These are phyloP conservation scores for Aphelinus atriplicis DNA, from an alignment of 1,140 invertebrate genomes.

Conservation along the genomic window DNA sequence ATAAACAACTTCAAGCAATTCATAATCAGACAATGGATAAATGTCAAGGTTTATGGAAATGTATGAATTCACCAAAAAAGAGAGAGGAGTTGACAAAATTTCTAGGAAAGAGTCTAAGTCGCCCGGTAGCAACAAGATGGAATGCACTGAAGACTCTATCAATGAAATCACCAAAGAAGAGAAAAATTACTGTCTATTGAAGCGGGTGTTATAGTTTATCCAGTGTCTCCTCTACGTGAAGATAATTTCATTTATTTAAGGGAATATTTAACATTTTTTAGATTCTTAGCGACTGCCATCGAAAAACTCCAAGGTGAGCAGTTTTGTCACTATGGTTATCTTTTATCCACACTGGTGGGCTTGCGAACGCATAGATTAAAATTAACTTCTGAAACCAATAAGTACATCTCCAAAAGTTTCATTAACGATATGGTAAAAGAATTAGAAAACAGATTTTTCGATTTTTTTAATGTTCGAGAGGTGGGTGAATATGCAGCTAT, in stretches of 20 bases:
- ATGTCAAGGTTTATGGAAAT: too few relatives aligned
- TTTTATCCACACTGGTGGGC: slow-evolving; percentile 36
- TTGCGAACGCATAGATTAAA: slow-evolving; percentile 17
- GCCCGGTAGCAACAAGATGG: too few relatives aligned
- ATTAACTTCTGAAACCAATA: slow-evolving; percentile 3
- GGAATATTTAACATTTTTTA: slow-evolving; percentile 32
- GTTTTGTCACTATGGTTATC: slow-evolving; percentile 30
- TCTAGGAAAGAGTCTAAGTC: too few relatives aligned
- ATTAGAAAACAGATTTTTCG: slow-evolving; percentile 32
- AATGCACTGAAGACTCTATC: too few relatives aligned
- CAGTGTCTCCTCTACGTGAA: slow-evolving; percentile 15
- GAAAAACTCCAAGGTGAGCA: slow-evolving; percentile 40
- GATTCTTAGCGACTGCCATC: slow-evolving; percentile 29
- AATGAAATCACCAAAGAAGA: too few relatives aligned
- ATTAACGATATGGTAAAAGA: neutral
- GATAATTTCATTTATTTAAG: slow-evolving; percentile 33
- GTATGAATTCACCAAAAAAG: too few relatives aligned
- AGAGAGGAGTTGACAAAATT: too few relatives aligned
- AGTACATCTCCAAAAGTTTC: neutral
- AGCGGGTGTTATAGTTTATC: neutral
- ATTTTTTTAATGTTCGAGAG: slow-evolving; percentile 28
- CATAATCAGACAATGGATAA: too few relatives aligned
- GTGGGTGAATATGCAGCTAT: slow-evolving; percentile 33
- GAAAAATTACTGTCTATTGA: too few relatives aligned
- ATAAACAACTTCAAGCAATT: too few relatives aligned